Conservation (phyloP, 2,888 invertebrate genomes). For the Dryococelus australis region DNA sequence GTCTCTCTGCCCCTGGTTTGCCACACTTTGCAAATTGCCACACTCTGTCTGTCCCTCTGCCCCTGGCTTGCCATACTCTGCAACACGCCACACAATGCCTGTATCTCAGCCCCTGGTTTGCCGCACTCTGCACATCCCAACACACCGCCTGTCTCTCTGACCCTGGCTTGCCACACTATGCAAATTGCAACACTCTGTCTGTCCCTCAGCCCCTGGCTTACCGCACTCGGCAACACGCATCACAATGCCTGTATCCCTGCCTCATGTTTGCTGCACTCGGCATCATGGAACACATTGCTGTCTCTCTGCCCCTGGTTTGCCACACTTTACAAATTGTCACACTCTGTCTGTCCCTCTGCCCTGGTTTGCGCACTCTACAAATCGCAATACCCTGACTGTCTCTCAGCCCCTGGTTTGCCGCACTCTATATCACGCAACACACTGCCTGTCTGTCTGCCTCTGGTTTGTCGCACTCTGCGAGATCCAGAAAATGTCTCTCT, state of each 20-base stretch:
- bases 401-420: neutral
- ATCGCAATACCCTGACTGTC: neutral
- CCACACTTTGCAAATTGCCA: too few relatives aligned
- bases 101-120: neutral
- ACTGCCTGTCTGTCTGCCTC: too few relatives aligned
- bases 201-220: slow-evolving; percentile 31
- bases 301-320: too few relatives aligned
- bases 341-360: too few relatives aligned
- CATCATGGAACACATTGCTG: neutral
- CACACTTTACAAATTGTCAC: too few relatives aligned
- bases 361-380: slow-evolving; percentile 40
- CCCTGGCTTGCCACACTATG: slow-evolving; percentile 46
- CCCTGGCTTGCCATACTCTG: slow-evolving; percentile 41
- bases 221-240: slow-evolving; percentile 39
- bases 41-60: too few relatives aligned
- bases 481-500: too few relatives aligned
- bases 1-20: too few relatives aligned
- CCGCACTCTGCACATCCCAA: too few relatives aligned
- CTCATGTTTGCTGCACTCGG: too few relatives aligned
- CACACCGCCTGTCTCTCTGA: neutral
- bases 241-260: neutral
- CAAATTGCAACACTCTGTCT: too few relatives aligned
- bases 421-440: neutral
- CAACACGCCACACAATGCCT: too few relatives aligned
- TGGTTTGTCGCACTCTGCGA: slow-evolving; percentile 44